Percentiles rank a stretch among this genome's conserved stretches.
Evolutionary conservation across 2,797 vertebrate species (phyloP).

Genomic region (Ctenochaetus hawaiiensis): DNA sequence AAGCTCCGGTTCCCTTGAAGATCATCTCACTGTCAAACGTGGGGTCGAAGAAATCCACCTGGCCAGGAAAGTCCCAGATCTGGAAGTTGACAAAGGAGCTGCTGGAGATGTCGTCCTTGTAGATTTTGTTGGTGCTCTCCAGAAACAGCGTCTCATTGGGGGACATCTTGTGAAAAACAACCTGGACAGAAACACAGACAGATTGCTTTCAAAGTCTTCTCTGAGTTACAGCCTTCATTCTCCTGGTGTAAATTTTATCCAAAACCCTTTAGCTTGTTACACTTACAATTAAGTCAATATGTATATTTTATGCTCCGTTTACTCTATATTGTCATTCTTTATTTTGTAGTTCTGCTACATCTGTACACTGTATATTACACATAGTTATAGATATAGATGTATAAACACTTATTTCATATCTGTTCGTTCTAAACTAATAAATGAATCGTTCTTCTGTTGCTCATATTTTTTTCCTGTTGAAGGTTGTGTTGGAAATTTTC

Average conservation of each 20-base stretch:
- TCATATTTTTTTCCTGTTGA: background rate
- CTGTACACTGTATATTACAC: background rate
- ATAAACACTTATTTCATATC: background rate
- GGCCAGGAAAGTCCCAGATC: constrained; percentile 99
- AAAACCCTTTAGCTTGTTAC: background rate
- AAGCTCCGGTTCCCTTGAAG: constrained; percentile 95
- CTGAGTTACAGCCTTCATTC: background rate
- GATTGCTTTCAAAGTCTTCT: background rate
- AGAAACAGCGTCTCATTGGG: constrained; percentile 98
- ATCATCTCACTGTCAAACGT: constrained; percentile 99
- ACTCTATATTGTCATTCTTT: background rate
- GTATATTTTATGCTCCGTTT: background rate
- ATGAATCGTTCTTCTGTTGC: background rate
- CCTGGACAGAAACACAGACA: constrained; percentile 77
- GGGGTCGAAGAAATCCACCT: constrained; percentile 98
- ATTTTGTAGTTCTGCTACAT: background rate
- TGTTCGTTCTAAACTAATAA: background rate
- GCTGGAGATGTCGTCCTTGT: constrained; percentile 97
- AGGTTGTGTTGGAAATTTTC: background rate
- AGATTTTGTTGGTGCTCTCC: constrained; percentile 98
- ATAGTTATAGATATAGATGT: background rate
- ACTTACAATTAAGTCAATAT: background rate
- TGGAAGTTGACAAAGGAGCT: constrained; percentile 98
- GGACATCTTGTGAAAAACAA: constrained; percentile 99
- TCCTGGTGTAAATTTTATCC: background rate